Evolutionary conservation across 2,113 vertebrate genomes (phyloP).

Genomic region (Bettongia penicillata): DNA sequence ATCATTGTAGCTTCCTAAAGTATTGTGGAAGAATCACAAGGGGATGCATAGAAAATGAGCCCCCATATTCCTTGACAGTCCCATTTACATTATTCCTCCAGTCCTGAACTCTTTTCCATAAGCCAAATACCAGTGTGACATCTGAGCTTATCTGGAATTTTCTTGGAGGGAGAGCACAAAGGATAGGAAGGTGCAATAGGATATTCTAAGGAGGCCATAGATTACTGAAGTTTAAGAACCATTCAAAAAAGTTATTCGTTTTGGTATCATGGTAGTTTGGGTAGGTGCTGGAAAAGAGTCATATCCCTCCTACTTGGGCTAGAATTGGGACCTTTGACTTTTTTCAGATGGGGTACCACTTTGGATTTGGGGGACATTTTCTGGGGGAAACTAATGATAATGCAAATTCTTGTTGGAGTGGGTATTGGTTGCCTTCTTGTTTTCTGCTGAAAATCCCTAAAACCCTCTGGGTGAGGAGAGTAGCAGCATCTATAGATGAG

Average conservation of each 20-base stretch:
- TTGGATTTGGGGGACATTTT: background rate
- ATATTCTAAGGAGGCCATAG: background rate
- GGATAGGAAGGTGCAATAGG: background rate
- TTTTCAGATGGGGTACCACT: background rate
- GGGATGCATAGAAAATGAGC: background rate
- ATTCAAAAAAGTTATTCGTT: background rate
- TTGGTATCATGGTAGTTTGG: background rate
- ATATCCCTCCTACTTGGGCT: background rate
- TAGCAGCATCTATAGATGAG: background rate
- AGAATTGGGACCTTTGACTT: background rate
- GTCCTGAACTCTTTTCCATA: background rate
- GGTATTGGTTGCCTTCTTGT: background rate
- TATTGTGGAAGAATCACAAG: background rate
- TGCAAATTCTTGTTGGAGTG: background rate
- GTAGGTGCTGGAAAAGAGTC: background rate
- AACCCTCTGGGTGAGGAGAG: background rate
- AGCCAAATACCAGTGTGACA: background rate
- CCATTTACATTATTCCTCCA: background rate
- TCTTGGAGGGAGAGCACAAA: background rate
- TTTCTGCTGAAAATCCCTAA: background rate
- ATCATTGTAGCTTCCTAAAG: background rate
- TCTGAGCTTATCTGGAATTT: background rate
- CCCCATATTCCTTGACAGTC: accelerated
- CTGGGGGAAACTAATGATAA: background rate
- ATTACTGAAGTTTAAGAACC: background rate